Base-by-base conservation (phyloP, 2,888 invertebrate species). In the Orchesella flavescens region DNA sequence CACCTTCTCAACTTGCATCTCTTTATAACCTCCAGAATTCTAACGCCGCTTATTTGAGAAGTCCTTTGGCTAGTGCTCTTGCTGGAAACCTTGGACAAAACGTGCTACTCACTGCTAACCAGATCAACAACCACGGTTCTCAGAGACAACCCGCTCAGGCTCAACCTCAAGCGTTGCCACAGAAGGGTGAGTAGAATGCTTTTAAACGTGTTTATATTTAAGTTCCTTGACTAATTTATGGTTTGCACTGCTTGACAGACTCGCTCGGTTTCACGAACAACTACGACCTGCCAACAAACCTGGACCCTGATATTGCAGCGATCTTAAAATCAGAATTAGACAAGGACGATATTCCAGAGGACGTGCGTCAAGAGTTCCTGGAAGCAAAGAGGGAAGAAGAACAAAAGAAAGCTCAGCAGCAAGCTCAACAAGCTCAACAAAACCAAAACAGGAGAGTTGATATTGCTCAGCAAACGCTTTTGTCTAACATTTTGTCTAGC, bases 221-320 rank as follows among this genome's bases (percentile, higher is more conserved):
- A n/a, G n/a, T n/a, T n/a, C n/a, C n/a, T n/a, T n/a, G n/a, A n/a
- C n/a, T n/a, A n/a, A n/a, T n/a, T n/a, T n/a, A n/a, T n/a, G n/a
- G n/a, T n/a, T n/a, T n/a, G n/a, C n/a, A n/a, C n/a, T n/a, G n/a
- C n/a, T n/a, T n/a, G n/a, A 72, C 76, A 66, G 85, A 87, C 46
- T 44, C 68, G 21, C 81, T 74, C 3, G 71, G 86, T 13, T 84
- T 85, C 24, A 85, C 86, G 66, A 79, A 63, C 12, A 79, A 87
- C 46, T 86, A 86, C 77, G 82, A 87, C 49, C 61, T 87, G 4
- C 87, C 87, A 10, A 43, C 78, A 1, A 71, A 83, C 15, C 66
- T 86, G 4, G 87, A 87, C 63, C 87, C 87, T 0, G 87, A 87
- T 77, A 87, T 87, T 77, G 85, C 86, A 7, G 81, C 87, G n/a